Evolutionary conservation across 2,888 invertebrate species (phyloP), one percentile per base, ranked within the genome.

Genomic region (Mythimna albipuncta): DNA sequence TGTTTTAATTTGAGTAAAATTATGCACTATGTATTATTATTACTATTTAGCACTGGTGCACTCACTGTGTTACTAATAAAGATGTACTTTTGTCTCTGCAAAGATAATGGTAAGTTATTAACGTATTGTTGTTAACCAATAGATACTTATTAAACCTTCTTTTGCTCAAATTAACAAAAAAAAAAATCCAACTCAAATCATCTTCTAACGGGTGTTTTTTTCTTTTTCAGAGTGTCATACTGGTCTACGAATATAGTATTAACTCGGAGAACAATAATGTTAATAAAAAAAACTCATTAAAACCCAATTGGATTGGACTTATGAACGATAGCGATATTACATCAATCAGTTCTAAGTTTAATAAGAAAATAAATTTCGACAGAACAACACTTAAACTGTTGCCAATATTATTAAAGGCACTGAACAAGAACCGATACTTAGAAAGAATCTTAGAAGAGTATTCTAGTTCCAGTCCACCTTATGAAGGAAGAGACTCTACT

Each of bases 201-300:
- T n/a, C 2, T 66, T 5, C 16, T 62, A 58, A 71, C 11, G 13
- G 2, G 11, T 44, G 11, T 70, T 54, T 71, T 84, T 81, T 85
- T 71, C 77, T 38, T 72, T 95, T 95, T 77, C 95, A 96, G 95
- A 90, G 89, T 72, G 87, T 94, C 35, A 87, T 95, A 55, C 88
- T 95, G 47, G 87, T 94, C 64, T 95, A 94, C 85, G 94, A 95
- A 81, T 94, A 93, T 76, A 93, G 90, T 64, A 83, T 91, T 52
- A 89, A 88, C 65, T 77, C 89, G 2, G 88, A 89, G n/a, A 65
- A 79, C 13, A 88, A 85, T 58, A 88, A 84, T 58, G 47, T 78
- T 26, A 82, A 78, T n/a, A 85, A 83, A 72, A 85, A 84, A 69
- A 65, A 72, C 63, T 75, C 81, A 0, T 61, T 85, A 16, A 90